A percentile compares a stretch with the other conserved stretches of the same genome.
Evolutionary conservation across 1,140 invertebrate species (phyloP).

Genomic region (Macrostomum lignano): DNA sequence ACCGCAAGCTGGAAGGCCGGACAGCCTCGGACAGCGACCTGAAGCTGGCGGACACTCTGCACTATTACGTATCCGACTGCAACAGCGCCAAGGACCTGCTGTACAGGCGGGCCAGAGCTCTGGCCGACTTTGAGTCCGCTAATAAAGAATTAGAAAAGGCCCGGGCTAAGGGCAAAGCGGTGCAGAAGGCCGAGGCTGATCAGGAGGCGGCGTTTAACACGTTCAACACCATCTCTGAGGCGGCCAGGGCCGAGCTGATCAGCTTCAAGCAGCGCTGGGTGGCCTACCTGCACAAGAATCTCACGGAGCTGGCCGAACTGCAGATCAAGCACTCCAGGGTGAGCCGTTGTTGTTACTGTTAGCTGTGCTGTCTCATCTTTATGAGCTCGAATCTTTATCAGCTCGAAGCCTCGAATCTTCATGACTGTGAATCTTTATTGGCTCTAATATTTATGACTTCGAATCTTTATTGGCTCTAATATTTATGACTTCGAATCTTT

Average conservation of each 20-base stretch:
- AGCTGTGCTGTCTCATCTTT: no score
- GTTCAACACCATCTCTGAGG: neutral
- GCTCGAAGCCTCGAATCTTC: no score
- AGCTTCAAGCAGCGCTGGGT: conserved; percentile 71
- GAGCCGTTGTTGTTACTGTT: conserved; percentile 10
- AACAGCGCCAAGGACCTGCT: conserved; percentile 73
- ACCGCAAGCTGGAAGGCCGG: conserved; percentile 45
- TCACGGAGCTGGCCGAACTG: conserved; percentile 73
- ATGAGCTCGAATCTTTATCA: no score
- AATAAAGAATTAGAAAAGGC: conserved; percentile 84
- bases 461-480: no score
- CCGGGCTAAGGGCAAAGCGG: conserved; percentile 79
- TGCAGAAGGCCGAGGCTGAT: conserved; percentile 33
- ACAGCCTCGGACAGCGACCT: conserved; percentile 89
- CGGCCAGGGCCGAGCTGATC: conserved; percentile 39
- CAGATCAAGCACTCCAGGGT: conserved; percentile 70
- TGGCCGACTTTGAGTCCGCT: conserved; percentile 71
- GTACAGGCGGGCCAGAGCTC: conserved; percentile 54
- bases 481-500: no score
- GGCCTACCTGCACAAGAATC: conserved; percentile 67
- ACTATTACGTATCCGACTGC: conserved; percentile 86
- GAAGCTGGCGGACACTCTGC: conserved; percentile 75
- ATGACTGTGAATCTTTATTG: no score
- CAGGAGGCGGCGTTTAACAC: conserved; percentile 6
- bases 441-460: no score